phyloP scores from a whole-genome alignment of 2,113 vertebrate species.

The Lycocorax pyrrhopterus region DNA sequence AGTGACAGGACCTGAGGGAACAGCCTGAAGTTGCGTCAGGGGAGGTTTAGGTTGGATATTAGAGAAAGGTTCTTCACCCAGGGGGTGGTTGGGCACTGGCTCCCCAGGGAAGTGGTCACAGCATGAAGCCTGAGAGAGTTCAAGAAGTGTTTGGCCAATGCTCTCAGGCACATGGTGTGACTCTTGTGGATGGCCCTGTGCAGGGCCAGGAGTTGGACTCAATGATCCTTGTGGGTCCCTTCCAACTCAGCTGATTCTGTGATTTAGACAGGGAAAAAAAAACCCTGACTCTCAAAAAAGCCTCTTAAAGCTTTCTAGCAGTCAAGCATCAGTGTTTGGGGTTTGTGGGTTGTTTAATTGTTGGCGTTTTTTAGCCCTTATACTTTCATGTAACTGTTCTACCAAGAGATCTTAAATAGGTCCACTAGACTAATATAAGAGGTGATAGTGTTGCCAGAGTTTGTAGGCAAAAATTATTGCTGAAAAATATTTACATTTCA shows the following conservation, averaged over 20 bases:
- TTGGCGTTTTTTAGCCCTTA: background rate
- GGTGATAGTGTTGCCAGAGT: background rate
- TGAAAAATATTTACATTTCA: background rate
- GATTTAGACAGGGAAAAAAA: background rate
- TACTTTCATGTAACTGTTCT: background rate
- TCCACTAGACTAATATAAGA: background rate
- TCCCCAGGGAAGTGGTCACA: background rate
- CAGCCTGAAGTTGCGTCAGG: background rate
- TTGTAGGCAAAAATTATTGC: background rate
- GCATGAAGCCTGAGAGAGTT: background rate
- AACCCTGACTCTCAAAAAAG: background rate
- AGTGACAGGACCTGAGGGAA: background rate
- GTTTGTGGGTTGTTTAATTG: background rate
- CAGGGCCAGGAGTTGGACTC: background rate
- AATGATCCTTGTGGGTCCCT: background rate
- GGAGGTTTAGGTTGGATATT: background rate
- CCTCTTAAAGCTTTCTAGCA: background rate
- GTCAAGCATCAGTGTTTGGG: background rate
- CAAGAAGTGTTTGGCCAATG: background rate
- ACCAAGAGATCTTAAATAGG: background rate
- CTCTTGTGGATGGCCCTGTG: background rate
- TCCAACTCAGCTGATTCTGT: background rate
- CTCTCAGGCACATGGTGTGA: fast-evolving
- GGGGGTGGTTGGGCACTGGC: background rate
- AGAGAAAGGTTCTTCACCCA: background rate